Evolutionary conservation across 2,888 invertebrate genomes (phyloP).

Genomic region (Nematopogon swammerdamellus): DNA sequence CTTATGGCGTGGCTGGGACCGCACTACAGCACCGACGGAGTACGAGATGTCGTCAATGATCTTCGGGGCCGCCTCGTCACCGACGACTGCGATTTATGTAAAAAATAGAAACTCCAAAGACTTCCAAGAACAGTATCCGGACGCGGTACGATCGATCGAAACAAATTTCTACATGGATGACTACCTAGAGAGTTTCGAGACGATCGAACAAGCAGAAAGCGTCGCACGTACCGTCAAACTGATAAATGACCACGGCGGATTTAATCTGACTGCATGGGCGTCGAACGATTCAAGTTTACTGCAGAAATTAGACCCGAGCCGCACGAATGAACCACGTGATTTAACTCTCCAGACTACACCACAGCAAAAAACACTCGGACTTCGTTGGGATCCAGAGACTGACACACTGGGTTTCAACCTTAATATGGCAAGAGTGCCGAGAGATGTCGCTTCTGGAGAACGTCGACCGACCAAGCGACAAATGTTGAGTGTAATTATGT

Average conservation of each 20-base stretch:
- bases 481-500: not conserved
- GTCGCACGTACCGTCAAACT: not conserved
- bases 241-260: not conserved
- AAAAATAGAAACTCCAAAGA: slow-evolving; percentile 13
- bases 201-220: slow-evolving; percentile 7
- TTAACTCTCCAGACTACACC: not conserved
- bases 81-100: slow-evolving; percentile 11
- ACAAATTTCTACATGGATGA: slow-evolving; percentile 14
- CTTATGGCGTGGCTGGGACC: slow-evolving; percentile 6
- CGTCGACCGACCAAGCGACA: not conserved
- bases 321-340: too few species aligned
- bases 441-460: not conserved
- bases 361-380: not conserved
- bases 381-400: not conserved
- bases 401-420: not conserved
- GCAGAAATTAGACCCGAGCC: slow-evolving; percentile 4
- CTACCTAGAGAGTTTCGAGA: slow-evolving; percentile 9
- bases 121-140: slow-evolving; percentile 6
- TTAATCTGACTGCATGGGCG: not conserved
- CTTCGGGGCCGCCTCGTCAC: slow-evolving; percentile 13
- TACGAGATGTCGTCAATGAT: slow-evolving; percentile 14
- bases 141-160: slow-evolving; percentile 8
- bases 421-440: not conserved
- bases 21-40: slow-evolving; percentile 5
- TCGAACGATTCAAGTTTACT: not conserved